A percentile compares a stretch with the other conserved stretches of the same genome.
Conservation (phyloP, 2,888 invertebrate genomes). For the Drosophila antonietae region DNA sequence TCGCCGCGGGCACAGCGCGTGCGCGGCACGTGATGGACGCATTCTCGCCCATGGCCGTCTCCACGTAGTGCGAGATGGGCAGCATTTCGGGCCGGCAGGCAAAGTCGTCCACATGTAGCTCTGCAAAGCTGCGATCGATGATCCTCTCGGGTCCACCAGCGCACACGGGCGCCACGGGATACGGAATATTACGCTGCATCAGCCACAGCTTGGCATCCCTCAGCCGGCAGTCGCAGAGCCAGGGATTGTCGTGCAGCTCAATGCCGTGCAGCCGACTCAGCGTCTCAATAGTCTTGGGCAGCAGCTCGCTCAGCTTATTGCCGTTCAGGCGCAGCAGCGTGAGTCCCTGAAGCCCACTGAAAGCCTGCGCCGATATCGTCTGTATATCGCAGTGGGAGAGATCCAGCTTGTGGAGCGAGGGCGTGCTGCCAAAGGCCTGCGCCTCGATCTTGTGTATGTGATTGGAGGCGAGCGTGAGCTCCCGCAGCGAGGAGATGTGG, state of each 20-base stretch:
- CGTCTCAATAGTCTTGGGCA: slow-evolving; percentile 90
- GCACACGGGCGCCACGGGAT: slow-evolving; percentile 92
- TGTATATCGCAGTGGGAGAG: slow-evolving; percentile 92
- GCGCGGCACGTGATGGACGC: slow-evolving; percentile 93
- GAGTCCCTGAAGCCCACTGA: slow-evolving; percentile 90
- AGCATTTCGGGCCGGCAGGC: slow-evolving; percentile 93
- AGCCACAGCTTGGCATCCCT: slow-evolving; percentile 93
- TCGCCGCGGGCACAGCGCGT: slow-evolving; percentile 92
- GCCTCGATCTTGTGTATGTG: slow-evolving; percentile 92
- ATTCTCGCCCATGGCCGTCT: slow-evolving; percentile 92
- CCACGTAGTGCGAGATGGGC: slow-evolving; percentile 90
- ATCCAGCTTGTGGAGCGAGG: slow-evolving; percentile 92
- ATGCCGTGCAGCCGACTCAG: slow-evolving; percentile 91
- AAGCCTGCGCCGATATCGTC: slow-evolving; percentile 91
- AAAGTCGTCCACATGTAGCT: slow-evolving; percentile 92
- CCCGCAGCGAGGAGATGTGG: slow-evolving; percentile 92
- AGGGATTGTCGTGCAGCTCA: slow-evolving; percentile 94
- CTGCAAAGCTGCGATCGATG: slow-evolving; percentile 90
- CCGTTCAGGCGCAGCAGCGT: slow-evolving; percentile 92
- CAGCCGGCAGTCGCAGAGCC: slow-evolving; percentile 94
- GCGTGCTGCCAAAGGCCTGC: slow-evolving; percentile 90
- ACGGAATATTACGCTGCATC: slow-evolving; percentile 90
- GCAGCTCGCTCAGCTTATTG: slow-evolving; percentile 90
- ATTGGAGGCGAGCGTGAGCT: slow-evolving; percentile 92
- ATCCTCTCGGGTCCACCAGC: slow-evolving; percentile 89